These are phyloP conservation scores for Nerophis lumbriciformis DNA, from an alignment of 2,113 vertebrate species.

Conservation along the genomic window DNA sequence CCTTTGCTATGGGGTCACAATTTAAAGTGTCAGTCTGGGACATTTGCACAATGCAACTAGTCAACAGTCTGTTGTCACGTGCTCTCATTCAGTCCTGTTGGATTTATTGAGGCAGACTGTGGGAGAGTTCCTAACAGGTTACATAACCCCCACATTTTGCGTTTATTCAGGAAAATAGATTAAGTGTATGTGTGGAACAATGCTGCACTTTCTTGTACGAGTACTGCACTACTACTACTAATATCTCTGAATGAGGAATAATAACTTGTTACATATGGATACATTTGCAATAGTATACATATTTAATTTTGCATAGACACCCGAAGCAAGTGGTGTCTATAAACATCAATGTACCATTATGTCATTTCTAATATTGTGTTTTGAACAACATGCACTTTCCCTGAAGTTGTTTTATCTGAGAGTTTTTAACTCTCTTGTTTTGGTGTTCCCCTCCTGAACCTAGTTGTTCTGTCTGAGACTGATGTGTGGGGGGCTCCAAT, in stretches of 20 bases:
- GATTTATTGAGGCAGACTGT: slow-evolving; percentile 30
- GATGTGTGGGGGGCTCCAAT: slow-evolving; percentile 87
- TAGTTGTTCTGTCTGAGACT: slow-evolving; percentile 84
- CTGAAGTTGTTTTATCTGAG: neutral
- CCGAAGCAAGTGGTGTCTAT: neutral
- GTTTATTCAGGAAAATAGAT: slow-evolving; percentile 24
- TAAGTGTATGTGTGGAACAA: neutral
- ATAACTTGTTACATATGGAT: neutral
- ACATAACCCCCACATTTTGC: slow-evolving; percentile 34
- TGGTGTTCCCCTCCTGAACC: slow-evolving; percentile 49
- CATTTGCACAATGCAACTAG: slow-evolving; percentile 17
- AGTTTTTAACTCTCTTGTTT: slow-evolving; percentile 10
- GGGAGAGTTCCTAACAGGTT: slow-evolving; percentile 33
- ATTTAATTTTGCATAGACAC: neutral
- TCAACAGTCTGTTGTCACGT: slow-evolving; percentile 28
- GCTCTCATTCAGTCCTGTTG: slow-evolving; percentile 24
- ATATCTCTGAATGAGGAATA: neutral
- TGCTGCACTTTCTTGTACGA: neutral
- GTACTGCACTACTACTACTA: neutral
- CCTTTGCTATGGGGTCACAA: slow-evolving; percentile 33
- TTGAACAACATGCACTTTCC: neutral
- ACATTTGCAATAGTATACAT: too few species aligned
- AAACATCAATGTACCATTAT: neutral
- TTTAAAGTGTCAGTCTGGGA: slow-evolving; percentile 23
- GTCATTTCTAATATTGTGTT: neutral